Percentiles rank a stretch among this genome's conserved stretches.
phyloP scores from a whole-genome alignment of 2,113 vertebrate species.

The Crotalus viridis region DNA sequence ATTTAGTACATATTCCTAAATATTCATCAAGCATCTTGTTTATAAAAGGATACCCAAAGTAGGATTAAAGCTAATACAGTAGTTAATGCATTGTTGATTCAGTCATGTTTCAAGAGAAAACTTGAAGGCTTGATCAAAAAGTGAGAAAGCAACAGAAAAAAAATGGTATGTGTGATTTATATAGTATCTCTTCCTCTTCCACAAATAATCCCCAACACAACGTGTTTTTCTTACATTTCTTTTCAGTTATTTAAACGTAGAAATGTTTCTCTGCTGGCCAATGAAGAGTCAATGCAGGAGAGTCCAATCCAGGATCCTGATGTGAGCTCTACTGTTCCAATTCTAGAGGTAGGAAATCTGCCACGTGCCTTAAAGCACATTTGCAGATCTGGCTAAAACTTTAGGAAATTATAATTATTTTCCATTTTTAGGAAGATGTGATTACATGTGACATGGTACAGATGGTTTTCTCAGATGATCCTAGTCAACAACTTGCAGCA shows the following conservation, averaged over 20 bases:
- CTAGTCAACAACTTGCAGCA: constrained; percentile 86
- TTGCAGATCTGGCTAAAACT: background rate
- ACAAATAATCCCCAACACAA: background rate
- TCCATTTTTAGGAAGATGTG: constrained; percentile 81
- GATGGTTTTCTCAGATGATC: constrained; percentile 91
- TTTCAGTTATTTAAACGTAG: constrained; percentile 87
- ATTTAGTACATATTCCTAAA: background rate
- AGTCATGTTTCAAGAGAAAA: background rate
- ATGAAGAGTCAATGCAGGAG: constrained; percentile 87
- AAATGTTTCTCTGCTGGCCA: constrained; percentile 82
- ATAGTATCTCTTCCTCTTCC: background rate
- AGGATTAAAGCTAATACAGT: background rate
- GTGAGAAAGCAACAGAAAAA: background rate
- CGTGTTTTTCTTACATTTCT: constrained; percentile 25
- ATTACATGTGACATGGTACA: constrained; percentile 90
- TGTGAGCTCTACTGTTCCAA: constrained; percentile 87
- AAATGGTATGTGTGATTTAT: background rate
- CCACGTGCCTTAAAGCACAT: constrained; percentile 3
- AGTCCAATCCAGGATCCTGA: constrained; percentile 91
- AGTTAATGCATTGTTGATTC: background rate
- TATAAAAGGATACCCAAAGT: background rate
- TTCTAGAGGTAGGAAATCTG: constrained; percentile 77
- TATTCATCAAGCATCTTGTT: background rate
- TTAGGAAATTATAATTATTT: constrained; percentile 18
- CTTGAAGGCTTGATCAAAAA: background rate